These are phyloP conservation scores for Ganaspis brasiliensis DNA, from an alignment of 2,888 invertebrate genomes.

Conservation along the genomic window DNA sequence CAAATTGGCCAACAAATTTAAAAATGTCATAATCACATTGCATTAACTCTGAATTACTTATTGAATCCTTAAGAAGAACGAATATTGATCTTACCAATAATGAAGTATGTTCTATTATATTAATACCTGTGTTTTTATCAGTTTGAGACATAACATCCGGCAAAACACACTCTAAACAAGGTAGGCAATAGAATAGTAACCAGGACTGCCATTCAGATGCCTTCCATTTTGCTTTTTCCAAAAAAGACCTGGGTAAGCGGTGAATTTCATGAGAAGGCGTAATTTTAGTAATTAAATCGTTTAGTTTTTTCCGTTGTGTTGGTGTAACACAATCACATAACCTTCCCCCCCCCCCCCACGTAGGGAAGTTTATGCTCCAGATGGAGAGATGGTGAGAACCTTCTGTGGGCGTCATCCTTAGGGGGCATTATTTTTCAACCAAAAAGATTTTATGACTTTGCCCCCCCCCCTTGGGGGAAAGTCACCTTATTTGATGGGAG, in stretches of 20 bases:
- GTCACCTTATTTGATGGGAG: too few species aligned
- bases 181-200: conserved; percentile 46
- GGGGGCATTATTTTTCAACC: too few species aligned
- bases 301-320: too few species aligned
- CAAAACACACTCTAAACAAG: conserved; percentile 46
- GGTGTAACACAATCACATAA: too few species aligned
- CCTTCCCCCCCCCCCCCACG: too few species aligned
- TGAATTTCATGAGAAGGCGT: conserved; percentile 48
- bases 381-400: too few species aligned
- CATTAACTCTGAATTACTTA: neutral
- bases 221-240: conserved; percentile 45
- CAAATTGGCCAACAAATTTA: neutral
- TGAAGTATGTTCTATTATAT: neutral
- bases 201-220: conserved; percentile 48
- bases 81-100: neutral
- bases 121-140: neutral
- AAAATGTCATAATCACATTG: conserved; percentile 7
- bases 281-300: too few species aligned
- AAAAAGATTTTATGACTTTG: too few species aligned
- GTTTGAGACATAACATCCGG: neutral
- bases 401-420: too few species aligned
- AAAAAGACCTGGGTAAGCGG: conserved; percentile 43
- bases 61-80: neutral
- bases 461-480: too few species aligned
- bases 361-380: too few species aligned